Base-by-base conservation (phyloP, 1,140 invertebrate genomes). In the Zaprionus lachaisei region DNA sequence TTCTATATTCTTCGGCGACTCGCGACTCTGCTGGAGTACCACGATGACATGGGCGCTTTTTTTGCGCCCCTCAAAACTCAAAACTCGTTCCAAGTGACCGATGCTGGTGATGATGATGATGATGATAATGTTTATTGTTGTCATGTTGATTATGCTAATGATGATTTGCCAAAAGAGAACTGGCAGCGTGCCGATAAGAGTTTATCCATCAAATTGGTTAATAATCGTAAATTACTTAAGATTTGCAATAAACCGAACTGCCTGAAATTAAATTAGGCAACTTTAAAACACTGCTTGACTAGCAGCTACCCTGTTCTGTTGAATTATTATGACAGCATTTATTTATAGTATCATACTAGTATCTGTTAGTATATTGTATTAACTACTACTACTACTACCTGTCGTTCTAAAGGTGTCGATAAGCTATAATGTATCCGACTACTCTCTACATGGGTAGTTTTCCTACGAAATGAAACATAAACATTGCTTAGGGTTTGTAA, bases 211-310 rank as follows among this genome's bases (percentile, higher is more conserved):
- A 49, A 61, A 58, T 28, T 24, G 24, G 7, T 22, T 61, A 22
- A 54, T 54, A 28, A 24, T n/a, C 20, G 37, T 17, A n/a, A 61
- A 41, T 60, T 57, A 60, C 55, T 24, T 26, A 69, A 68, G 63
- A 71, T 86, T 80, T 51, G 83, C 80, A 83, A 78, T 61, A 65
- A 62, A 14, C 41, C 38, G 38, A 31, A 47, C 28, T 41, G 49
- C 34, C 47, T 49, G 68, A 60, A 75, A 79, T 65, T 69, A 12
- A 57, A 14, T 15, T 24, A 24, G 49, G 34, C 22, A 41, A 60
- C n/a, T 55, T 38, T 14, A 15, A 55, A 9, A 4, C 41, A 49
- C 24, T 17, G n/a, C 22, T 14, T 4, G 14, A 49, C 38, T 68
- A 24, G 2, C 1, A 15, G n/a, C 62, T 63, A 75, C 41, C 58